Base-by-base conservation (phyloP, 1,140 invertebrate species). In the Druon quercuslanigerum region DNA sequence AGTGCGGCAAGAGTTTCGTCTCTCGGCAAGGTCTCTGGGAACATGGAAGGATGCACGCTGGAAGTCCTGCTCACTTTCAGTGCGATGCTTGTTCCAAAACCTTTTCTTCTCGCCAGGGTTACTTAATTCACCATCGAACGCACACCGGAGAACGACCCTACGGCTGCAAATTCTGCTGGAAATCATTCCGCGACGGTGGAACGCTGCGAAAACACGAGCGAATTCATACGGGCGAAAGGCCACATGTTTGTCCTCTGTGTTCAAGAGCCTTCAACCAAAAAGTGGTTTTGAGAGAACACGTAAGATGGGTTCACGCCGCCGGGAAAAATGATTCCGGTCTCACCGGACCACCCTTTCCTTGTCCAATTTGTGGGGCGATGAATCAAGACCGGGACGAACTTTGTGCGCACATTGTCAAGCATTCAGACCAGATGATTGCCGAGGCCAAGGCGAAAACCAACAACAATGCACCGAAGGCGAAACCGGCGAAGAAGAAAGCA, bases 141-240 rank as follows among this genome's bases (percentile, higher is more conserved):
- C 93, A 94, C 71, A 93, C 93, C 0, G 93, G 93, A 0, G 93
- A 94, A 78, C 92, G 93, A 66, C 92, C 95, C 0, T 95, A 95
- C 81, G 94, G 93, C 20, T 97, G 96, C 84, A 93, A 92, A 72
- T 96, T 95, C 82, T 97, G 96, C 85, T 95, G 95, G 83, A 97
- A 97, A 86, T 94, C 96, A 60, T 97, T 97, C 77, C 87, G 92
- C 13, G 92, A 93, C 78, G 92, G 92, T 6, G 93, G 92, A 6
- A 93, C 93, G 33, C 85, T 95, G 72, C 91, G 93, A 46, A 92
- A 94, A 74, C 94, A 95, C 75, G 93, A 95, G 87, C 92, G 92
- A 25, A 93, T 92, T 71, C 93, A 94, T 51, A 94, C 93, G 0
- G 93, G 94, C 0, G 94, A 95, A 84, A 87, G 94, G 66, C 95